These are phyloP conservation scores for Pristionchus japonicus DNA, from an alignment of 2,888 invertebrate genomes.

Conservation along the genomic window DNA sequence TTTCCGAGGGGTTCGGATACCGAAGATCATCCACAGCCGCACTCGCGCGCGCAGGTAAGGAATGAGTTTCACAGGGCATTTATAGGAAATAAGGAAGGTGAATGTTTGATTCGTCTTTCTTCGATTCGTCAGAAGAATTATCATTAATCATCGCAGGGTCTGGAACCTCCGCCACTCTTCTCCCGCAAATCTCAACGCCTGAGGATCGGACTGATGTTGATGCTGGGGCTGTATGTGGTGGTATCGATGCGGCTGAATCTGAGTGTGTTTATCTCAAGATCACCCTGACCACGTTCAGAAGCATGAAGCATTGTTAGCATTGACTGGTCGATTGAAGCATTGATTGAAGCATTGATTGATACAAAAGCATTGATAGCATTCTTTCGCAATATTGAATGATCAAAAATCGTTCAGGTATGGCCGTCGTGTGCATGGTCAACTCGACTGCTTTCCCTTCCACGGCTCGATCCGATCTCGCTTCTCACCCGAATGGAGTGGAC, in stretches of 20 bases:
- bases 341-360: no score
- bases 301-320: no score
- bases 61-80: background rate
- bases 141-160: background rate
- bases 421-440: slow-evolving; percentile 67
- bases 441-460: slow-evolving; percentile 51
- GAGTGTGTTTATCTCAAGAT: no score
- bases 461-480: background rate
- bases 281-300: no score
- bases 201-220: slow-evolving; percentile 36
- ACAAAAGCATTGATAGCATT: no score
- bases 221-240: slow-evolving; percentile 46
- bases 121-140: background rate
- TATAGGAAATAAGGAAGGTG: background rate
- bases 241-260: slow-evolving; percentile 55
- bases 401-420: slow-evolving; percentile 53
- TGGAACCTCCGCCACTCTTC: slow-evolving; percentile 27
- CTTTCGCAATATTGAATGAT: background rate
- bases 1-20: background rate
- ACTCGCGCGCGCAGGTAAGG: background rate
- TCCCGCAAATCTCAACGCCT: slow-evolving; percentile 43
- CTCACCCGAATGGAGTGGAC: background rate
- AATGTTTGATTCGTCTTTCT: background rate
- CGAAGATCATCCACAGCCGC: background rate
- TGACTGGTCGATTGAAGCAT: no score